Percentiles rank a stretch among this genome's conserved stretches.
Evolutionary conservation across 2,113 vertebrate species (phyloP).

Genomic region (Pelmatolapia mariae): DNA sequence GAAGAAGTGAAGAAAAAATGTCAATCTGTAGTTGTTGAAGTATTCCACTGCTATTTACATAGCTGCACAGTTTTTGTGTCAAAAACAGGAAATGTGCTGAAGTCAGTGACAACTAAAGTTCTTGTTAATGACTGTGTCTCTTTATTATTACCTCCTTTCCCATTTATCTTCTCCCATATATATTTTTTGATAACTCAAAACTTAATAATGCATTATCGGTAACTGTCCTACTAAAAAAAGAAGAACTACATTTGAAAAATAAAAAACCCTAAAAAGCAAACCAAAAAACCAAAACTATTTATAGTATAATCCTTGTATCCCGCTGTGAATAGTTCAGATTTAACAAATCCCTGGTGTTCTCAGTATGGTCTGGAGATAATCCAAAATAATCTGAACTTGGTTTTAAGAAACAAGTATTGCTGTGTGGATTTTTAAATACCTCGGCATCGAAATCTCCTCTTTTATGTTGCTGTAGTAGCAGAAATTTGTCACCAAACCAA

Average conservation of each 20-base stretch:
- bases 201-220: not conserved
- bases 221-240: not conserved
- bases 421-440: not conserved
- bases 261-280: not conserved
- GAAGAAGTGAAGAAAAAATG: not conserved
- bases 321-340: not conserved
- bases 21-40: not conserved
- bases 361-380: not conserved
- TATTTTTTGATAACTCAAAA: not conserved
- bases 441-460: not conserved
- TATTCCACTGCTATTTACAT: not conserved
- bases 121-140: not conserved
- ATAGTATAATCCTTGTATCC: not conserved
- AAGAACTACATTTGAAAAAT: not conserved
- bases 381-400: not conserved
- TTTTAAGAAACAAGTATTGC: rapidly evolving
- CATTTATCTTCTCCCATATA: not conserved
- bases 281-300: not conserved
- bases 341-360: not conserved
- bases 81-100: not conserved
- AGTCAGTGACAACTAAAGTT: not conserved
- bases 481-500: not conserved
- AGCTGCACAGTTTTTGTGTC: not conserved
- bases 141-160: not conserved
- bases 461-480: not conserved